Evolutionary conservation across 1,140 invertebrate genomes (phyloP).

Genomic region (Micrasema minimum): DNA sequence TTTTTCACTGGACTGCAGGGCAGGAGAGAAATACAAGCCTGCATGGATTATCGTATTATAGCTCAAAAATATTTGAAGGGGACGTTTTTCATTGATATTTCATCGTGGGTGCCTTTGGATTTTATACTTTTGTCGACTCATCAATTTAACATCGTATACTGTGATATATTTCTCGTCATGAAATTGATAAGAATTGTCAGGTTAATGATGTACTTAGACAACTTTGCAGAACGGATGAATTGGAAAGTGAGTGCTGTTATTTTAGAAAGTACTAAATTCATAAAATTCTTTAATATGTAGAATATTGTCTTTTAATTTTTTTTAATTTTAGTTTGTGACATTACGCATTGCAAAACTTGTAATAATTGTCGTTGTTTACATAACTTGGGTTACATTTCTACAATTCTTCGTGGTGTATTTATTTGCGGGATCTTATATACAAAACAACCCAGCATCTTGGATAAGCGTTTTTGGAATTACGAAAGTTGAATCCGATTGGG

Average conservation of each 20-base stretch:
- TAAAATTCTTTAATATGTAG: too few relatives aligned
- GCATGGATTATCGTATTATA: conserved; percentile 9
- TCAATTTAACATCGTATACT: background rate
- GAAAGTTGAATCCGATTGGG: background rate
- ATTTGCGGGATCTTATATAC: background rate
- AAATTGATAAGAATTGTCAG: conserved; percentile 7
- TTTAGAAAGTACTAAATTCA: too few relatives aligned
- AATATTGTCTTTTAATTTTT: too few relatives aligned
- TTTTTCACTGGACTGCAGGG: conserved; percentile 30
- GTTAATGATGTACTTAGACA: conserved; percentile 22
- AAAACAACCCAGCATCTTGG: conserved; percentile 4
- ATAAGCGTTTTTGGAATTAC: conserved; percentile 4
- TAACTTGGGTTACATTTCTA: conserved; percentile 33
- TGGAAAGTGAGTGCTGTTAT: conserved; percentile 11
- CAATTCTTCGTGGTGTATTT: conserved; percentile 26
- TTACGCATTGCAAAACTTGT: conserved; percentile 1
- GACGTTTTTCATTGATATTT: conserved; percentile 18
- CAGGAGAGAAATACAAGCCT: conserved; percentile 27
- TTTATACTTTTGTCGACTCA: background rate
- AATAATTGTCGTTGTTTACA: conserved; percentile 1
- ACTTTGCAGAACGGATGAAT: conserved; percentile 1
- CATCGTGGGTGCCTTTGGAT: conserved; percentile 9
- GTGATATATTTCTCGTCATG: conserved; percentile 27
- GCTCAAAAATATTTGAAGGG: conserved; percentile 27
- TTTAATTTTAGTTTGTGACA: conserved; percentile 4